Percentiles rank a stretch among this genome's conserved stretches.
Conservation (phyloP, 2,113 vertebrate genomes). For the Spermophilus dauricus region DNA sequence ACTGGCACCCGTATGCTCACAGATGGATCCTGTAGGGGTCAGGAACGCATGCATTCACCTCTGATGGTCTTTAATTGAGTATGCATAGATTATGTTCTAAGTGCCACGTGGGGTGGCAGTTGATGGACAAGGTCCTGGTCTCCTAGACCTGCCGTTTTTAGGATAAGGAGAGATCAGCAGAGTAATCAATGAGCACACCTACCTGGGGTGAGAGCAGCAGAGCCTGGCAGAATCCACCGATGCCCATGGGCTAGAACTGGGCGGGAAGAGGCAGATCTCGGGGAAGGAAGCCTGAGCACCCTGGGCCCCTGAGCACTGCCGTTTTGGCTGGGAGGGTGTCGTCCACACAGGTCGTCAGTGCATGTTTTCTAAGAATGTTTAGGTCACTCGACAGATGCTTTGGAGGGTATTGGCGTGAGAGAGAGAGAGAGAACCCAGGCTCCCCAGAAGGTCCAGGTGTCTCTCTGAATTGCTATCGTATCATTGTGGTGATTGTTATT, state of each 20-base stretch:
- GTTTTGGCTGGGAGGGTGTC: neutral
- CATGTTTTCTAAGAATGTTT: neutral
- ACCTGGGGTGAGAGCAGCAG: neutral
- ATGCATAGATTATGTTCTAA: too few relatives aligned
- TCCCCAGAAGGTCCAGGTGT: too few relatives aligned
- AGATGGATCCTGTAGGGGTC: neutral
- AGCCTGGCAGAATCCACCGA: neutral
- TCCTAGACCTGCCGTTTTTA: neutral
- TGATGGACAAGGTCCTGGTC: neutral
- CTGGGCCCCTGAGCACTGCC: too few relatives aligned
- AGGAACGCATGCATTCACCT: neutral
- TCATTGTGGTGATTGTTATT: too few relatives aligned
- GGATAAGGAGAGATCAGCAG: neutral
- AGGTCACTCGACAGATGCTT: neutral
- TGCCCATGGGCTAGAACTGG: neutral
- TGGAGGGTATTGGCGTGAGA: neutral
- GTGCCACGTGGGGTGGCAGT: neutral
- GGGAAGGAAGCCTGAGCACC: too few relatives aligned
- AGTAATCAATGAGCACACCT: neutral
- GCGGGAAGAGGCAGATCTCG: neutral
- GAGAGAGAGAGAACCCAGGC: neutral
- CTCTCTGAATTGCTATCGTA: too few relatives aligned
- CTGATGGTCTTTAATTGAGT: neutral
- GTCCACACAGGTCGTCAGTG: neutral
- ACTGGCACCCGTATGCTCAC: neutral